Percentiles rank a stretch among this genome's conserved stretches.
These are phyloP conservation scores for Dryococelus australis DNA, from an alignment of 2,888 invertebrate species.

Conservation along the genomic window DNA sequence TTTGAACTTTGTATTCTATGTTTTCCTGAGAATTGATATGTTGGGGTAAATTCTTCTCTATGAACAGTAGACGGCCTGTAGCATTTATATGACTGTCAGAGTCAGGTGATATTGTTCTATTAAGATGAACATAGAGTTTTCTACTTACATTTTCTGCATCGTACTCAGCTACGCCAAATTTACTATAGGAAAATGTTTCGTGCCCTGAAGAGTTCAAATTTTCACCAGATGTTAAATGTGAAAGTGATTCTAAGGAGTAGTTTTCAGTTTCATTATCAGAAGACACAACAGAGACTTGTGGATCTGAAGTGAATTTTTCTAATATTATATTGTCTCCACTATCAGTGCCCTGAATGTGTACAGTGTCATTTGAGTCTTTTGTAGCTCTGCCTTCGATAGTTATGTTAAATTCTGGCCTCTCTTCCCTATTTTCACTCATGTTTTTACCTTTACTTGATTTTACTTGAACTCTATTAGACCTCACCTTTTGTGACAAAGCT, in stretches of 20 bases:
- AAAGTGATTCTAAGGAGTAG: neutral
- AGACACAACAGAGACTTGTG: neutral
- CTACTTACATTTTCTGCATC: neutral
- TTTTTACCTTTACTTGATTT: constrained; percentile 12
- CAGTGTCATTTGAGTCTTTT: neutral
- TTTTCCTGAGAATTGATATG: neutral
- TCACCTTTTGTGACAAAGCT: constrained; percentile 30
- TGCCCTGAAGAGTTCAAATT: neutral
- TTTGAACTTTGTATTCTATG: neutral
- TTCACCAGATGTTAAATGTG: neutral
- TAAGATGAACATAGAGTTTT: neutral
- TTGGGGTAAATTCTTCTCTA: neutral
- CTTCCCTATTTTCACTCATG: neutral
- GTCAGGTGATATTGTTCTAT: neutral
- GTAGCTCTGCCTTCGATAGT: neutral
- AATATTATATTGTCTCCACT: neutral
- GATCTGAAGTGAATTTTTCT: neutral
- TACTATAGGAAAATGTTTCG: neutral
- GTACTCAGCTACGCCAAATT: neutral
- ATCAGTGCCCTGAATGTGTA: neutral
- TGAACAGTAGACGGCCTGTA: neutral
- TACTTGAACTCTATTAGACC: constrained; percentile 29
- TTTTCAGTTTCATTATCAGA: neutral
- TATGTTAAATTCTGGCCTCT: neutral
- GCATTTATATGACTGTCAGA: neutral